phyloP scores from a whole-genome alignment of 2,888 invertebrate genomes.

The Diarsia rubi region DNA sequence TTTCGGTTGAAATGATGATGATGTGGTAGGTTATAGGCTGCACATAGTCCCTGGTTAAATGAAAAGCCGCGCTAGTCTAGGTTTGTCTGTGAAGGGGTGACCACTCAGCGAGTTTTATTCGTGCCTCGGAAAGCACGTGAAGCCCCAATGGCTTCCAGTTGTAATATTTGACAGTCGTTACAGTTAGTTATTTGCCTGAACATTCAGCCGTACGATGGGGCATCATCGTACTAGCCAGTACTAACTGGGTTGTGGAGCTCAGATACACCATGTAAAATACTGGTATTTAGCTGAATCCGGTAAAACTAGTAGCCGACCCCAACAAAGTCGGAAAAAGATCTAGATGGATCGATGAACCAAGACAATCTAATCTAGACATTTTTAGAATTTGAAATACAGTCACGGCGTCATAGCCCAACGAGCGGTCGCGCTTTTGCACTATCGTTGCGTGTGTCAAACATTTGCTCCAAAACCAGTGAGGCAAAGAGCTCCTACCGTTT shows the following conservation, averaged over 20 bases:
- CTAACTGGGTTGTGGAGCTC: background rate
- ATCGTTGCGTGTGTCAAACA: background rate
- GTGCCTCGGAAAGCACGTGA: background rate
- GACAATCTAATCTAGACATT: background rate
- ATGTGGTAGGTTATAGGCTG: too few species aligned
- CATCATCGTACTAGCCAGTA: background rate
- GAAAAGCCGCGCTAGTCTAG: background rate
- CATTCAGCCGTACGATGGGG: too few species aligned
- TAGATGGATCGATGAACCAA: background rate
- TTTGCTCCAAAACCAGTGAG: background rate
- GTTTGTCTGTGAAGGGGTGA: background rate
- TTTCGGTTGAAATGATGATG: too few species aligned
- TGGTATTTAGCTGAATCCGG: background rate
- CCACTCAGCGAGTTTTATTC: background rate
- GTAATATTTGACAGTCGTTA: background rate
- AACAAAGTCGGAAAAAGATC: background rate
- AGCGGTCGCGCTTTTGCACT: background rate
- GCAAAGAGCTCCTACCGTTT: background rate
- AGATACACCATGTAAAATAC: background rate
- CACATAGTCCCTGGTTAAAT: too few species aligned
- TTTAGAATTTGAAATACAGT: background rate
- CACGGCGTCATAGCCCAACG: background rate
- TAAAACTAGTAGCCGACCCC: background rate
- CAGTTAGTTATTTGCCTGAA: background rate
- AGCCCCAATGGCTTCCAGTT: too few species aligned